Percentiles rank a stretch among this genome's conserved stretches.
phyloP scores from a whole-genome alignment of 2,888 invertebrate species.

The Acanthoscelides obtectus region DNA sequence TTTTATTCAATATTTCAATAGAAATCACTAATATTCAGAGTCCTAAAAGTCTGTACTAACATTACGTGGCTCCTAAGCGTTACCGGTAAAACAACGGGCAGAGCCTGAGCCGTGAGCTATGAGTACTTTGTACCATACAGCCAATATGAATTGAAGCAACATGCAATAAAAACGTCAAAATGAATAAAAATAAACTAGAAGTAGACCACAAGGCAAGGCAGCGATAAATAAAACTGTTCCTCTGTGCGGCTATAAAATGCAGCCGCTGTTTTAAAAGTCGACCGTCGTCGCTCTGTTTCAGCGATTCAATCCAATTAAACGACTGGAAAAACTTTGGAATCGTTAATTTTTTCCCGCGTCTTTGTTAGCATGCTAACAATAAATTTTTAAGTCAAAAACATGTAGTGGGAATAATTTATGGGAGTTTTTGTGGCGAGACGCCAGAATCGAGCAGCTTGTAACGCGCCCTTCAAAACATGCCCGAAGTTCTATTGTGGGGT shows the following conservation, averaged over 20 bases:
- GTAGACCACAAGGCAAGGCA: background rate
- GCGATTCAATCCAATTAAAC: slow-evolving; percentile 47
- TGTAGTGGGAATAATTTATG: slow-evolving; percentile 28
- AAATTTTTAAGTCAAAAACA: slow-evolving; percentile 46
- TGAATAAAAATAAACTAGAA: background rate
- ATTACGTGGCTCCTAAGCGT: too few species aligned
- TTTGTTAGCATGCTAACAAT: slow-evolving; percentile 33
- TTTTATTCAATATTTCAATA: too few species aligned
- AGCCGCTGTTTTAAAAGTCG: slow-evolving; percentile 38
- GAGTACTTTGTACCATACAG: background rate
- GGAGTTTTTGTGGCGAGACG: background rate
- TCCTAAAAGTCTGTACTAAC: too few species aligned
- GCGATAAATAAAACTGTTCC: slow-evolving; percentile 31
- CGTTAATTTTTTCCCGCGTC: slow-evolving; percentile 43
- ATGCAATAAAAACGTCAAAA: background rate
- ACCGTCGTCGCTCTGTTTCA: slow-evolving; percentile 34
- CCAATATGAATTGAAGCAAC: background rate
- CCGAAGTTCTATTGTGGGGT: background rate
- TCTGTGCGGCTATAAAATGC: slow-evolving; percentile 43
- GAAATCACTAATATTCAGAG: too few species aligned
- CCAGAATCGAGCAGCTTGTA: background rate
- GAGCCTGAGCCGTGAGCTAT: too few species aligned
- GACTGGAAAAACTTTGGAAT: slow-evolving; percentile 45
- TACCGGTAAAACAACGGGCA: too few species aligned
- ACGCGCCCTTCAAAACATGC: background rate